A percentile compares a stretch with the other conserved stretches of the same genome.
Conservation (phyloP, 2,113 vertebrate genomes). For the Nesoenas mayeri region DNA sequence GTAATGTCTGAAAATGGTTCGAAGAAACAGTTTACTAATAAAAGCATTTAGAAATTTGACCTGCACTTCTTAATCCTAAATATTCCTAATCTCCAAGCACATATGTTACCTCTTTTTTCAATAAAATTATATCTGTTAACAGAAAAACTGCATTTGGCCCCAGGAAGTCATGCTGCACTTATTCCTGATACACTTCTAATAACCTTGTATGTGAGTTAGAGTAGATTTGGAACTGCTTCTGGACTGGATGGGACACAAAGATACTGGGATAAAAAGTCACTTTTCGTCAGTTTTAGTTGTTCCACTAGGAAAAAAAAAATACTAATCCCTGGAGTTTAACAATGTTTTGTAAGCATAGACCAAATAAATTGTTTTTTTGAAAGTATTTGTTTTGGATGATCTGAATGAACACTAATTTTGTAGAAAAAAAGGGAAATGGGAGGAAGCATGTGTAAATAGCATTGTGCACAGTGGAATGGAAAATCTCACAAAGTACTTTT, state of each 20-base stretch:
- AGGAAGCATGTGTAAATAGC: not conserved
- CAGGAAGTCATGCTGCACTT: not conserved
- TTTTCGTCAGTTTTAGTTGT: not conserved
- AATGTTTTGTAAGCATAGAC: not conserved
- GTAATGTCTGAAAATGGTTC: not conserved
- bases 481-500: not conserved
- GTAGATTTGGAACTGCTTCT: not conserved
- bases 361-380: not conserved
- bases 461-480: not conserved
- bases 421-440: not conserved
- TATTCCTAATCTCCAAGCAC: not conserved
- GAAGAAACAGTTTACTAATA: not conserved
- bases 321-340: not conserved
- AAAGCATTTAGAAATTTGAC: not conserved
- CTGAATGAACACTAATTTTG: not conserved
- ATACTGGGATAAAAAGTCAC: not conserved
- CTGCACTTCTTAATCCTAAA: not conserved
- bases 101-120: not conserved
- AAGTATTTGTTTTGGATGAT: not conserved
- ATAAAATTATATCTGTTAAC: not conserved
- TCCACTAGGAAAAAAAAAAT: not conserved
- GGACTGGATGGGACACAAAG: not conserved
- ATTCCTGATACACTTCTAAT: not conserved
- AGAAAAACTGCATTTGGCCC: not conserved
- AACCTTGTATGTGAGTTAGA: not conserved